Evolutionary conservation across 1,140 invertebrate genomes (phyloP), one percentile per base, ranked within the genome.

Genomic region (Achroia grisella): DNA sequence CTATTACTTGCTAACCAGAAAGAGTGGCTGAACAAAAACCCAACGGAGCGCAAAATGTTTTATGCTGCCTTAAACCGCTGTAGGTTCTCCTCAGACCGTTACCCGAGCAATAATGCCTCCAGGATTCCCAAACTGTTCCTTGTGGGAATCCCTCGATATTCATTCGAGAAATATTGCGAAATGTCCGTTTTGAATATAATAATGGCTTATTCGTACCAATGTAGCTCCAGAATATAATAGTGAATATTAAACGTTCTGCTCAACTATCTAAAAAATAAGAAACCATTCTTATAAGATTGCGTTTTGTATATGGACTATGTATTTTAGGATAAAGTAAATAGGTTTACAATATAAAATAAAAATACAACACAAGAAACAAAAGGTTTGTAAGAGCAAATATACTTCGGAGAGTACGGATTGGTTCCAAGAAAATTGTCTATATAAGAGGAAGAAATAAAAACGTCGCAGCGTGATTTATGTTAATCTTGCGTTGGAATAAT

Each of bases 71-170:
- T 53, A 56, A 64, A 56, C 56, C 56, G 28, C 43, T 31, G 44
- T 46, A 46, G 44, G 43, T 52, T 53, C 51, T 50, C 43, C 43
- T 54, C 48, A 39, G 44, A 39, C 41, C 44, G 44, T 52, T 47
- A 47, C 27, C 34, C 35, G 33, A 29, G 51, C 45, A 59, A 62
- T 59, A 66, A 58, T 51, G 51, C 58, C 44, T 36, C 34, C 35
- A 52, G 59, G 59, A 62, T 62, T 55, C 54, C 47, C 50, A 56
- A 66, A 66, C 56, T 56, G 62, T 62, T 66, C 51, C 59, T 59
- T 52, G 47, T 53, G 59, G 57, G 56, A 55, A 55, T 59, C 50
- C 52, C 50, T 52, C 52, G 48, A 68, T 56, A 67, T 63, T 61
- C 56, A 62, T 56, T 59, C 50, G 44, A 53, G 52, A 58, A 52